Evolutionary conservation across 2,113 vertebrate species (phyloP).

Genomic region (Carassius auratus): DNA sequence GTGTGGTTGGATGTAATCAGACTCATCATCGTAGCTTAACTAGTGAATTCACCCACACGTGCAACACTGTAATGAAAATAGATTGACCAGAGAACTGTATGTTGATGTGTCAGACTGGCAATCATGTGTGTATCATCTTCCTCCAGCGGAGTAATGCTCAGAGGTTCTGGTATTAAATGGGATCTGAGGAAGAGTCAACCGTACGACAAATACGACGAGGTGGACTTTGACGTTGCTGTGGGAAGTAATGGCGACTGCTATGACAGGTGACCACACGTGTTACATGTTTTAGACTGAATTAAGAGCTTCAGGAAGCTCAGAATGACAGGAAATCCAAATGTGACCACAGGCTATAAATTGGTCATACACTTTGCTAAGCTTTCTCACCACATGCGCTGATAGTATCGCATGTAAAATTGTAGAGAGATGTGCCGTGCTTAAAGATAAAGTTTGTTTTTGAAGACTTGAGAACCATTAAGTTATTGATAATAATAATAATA

Average conservation of each 20-base stretch:
- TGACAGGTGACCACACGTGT: slow-evolving; percentile 78
- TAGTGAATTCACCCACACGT: neutral
- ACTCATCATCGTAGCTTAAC: neutral
- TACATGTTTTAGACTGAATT: neutral
- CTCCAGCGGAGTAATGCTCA: slow-evolving; percentile 90
- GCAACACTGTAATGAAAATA: neutral
- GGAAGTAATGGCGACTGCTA: slow-evolving; percentile 91
- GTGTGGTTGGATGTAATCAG: neutral
- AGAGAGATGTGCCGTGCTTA: neutral
- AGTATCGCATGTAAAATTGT: neutral
- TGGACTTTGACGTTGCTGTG: slow-evolving; percentile 91
- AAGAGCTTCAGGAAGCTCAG: neutral
- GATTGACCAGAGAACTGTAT: neutral
- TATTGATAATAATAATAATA: too few relatives aligned
- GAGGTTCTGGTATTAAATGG: slow-evolving; percentile 94
- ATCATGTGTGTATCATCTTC: neutral
- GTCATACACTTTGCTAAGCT: too few relatives aligned
- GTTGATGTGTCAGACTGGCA: neutral
- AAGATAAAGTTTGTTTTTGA: neutral
- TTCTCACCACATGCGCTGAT: slow-evolving; percentile 1
- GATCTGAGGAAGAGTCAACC: slow-evolving; percentile 93
- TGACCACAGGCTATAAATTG: slow-evolving; percentile 8
- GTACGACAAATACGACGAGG: slow-evolving; percentile 91
- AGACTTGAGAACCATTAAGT: neutral
- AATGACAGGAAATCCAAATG: slow-evolving; percentile 22